A percentile compares a stretch with the other conserved stretches of the same genome.
These are phyloP conservation scores for Pristionchus exspectatus DNA, from an alignment of 2,888 invertebrate genomes.

Conservation along the genomic window DNA sequence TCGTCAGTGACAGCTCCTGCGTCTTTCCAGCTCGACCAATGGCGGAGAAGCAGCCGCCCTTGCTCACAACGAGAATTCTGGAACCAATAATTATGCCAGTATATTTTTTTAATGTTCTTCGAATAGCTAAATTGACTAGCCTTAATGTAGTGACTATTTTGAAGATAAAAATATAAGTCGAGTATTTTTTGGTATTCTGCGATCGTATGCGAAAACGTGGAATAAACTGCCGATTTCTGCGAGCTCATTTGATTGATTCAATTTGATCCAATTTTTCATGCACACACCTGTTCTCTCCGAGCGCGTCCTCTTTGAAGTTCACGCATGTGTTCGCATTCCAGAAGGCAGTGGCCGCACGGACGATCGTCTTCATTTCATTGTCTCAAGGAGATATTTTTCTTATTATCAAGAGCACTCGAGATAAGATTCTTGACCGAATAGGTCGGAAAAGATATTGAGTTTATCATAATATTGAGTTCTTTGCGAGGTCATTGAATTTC, in stretches of 20 bases:
- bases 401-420: not conserved
- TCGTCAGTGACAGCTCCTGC: slow-evolving; percentile 37
- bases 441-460: not conserved
- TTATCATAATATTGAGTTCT: no score
- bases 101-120: no score
- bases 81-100: not conserved
- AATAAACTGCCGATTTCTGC: no score
- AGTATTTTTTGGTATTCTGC: not conserved
- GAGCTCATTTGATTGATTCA: no score
- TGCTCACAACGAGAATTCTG: slow-evolving; percentile 19
- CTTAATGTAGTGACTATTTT: no score
- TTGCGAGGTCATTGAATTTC: not conserved
- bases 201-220: no score
- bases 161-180: not conserved
- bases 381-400: not conserved
- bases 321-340: slow-evolving; percentile 40
- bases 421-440: not conserved
- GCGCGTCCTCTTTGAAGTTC: slow-evolving; percentile 40
- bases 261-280: no score
- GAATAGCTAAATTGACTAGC: no score
- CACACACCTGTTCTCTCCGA: not conserved
- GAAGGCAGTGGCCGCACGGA: slow-evolving; percentile 42
- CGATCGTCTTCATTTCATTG: not conserved
- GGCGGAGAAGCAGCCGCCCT: not conserved
- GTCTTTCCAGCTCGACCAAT: not conserved